phyloP scores from a whole-genome alignment of 2,888 invertebrate species.

The Hirudinaria manillensis region DNA sequence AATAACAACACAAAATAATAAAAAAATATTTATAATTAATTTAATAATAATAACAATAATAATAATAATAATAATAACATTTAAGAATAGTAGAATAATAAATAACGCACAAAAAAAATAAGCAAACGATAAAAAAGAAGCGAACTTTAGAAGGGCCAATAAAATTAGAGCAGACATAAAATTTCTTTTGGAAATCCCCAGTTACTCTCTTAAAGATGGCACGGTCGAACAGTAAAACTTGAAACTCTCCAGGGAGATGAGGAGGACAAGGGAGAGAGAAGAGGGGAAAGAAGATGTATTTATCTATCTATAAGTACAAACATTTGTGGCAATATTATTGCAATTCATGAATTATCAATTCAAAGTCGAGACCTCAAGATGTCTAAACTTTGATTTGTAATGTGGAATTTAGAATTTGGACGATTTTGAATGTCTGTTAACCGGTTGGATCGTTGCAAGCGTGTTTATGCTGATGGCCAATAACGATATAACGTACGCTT shows the following conservation, averaged over 20 bases:
- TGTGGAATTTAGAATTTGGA: too few species aligned
- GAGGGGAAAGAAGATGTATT: too few species aligned
- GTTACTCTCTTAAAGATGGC: not conserved
- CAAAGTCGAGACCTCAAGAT: too few species aligned
- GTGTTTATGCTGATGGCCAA: too few species aligned
- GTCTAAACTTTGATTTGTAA: too few species aligned
- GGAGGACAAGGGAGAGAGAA: not conserved
- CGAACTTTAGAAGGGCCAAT: not conserved
- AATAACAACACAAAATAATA: too few species aligned
- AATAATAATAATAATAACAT: slow-evolving; percentile 24
- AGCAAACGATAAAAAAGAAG: not conserved
- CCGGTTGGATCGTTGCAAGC: too few species aligned
- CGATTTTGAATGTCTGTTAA: too few species aligned
- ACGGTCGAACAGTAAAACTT: not conserved
- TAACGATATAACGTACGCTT: too few species aligned
- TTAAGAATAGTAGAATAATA: slow-evolving; percentile 16
- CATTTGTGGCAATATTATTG: too few species aligned
- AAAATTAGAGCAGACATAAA: slow-evolving; percentile 11
- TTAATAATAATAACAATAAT: slow-evolving; percentile 16
- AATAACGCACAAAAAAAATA: not conserved
- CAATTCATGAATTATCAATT: too few species aligned
- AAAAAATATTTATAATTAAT: not conserved
- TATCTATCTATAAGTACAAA: too few species aligned
- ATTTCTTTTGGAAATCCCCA: slow-evolving; percentile 9
- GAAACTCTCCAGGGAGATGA: not conserved